Base-by-base conservation (phyloP, 2,888 invertebrate genomes). In the Macrophya alboannulata region DNA sequence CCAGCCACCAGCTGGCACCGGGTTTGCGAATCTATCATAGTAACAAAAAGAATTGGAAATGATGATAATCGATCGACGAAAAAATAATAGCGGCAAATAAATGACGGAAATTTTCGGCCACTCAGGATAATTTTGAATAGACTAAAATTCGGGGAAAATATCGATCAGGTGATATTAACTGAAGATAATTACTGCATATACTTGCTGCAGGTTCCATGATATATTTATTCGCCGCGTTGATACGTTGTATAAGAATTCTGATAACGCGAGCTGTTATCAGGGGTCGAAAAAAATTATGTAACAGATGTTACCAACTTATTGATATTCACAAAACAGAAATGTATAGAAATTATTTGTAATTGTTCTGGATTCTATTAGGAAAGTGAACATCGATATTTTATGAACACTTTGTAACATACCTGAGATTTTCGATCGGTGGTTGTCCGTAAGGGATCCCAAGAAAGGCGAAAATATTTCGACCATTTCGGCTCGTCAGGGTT, bases 1-100 rank as follows among this genome's bases (percentile, higher is more conserved):
- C 83, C 83, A 83, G 17, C 9, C 48, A 4, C 6, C 5, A 2
- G 68, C 68, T 65, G 62, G 15, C 0, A 83, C 65, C 4, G 83
- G 83, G 12, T 31, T 59, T 12, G 45, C 59, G 43, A 83, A 83
- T 83, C 83, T 62, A 21, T 62, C 62, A n/a, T 21, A n/a, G 17
- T 37, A 3, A 37, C 9, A 40, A 40, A 40, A 5, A 40, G 17
- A 17, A 9, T 71, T 37, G 6, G 6, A 37, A 12, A 40, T 71
- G 5, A n/a, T n/a, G 15, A 40, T 4, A 40, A 40, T 15, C 37
- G 25, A 40, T n/a, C 9, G 71, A 31, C n/a, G 8, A n/a, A 62
- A 1, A 62, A 6, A 3, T 31, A 31, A 31, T 3, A 31, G 31
- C 31, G 31, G 31, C 31, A 9, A 31, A 31, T 31, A 31, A 31